These are phyloP conservation scores for Xyrauchen texanus DNA, from an alignment of 2,113 vertebrate species.

Conservation along the genomic window DNA sequence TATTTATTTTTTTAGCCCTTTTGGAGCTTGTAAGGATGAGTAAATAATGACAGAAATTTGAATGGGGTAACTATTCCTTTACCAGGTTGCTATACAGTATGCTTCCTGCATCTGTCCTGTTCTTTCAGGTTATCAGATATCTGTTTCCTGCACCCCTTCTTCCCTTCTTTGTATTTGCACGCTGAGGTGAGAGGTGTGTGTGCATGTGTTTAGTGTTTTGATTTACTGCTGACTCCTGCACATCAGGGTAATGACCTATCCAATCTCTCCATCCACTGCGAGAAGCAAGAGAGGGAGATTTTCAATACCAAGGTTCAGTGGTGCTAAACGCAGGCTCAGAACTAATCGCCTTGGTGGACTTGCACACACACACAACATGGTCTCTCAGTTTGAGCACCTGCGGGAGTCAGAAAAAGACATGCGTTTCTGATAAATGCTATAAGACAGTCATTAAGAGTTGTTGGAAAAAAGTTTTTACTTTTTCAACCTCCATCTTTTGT, in stretches of 20 bases:
- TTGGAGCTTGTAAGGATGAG: not conserved
- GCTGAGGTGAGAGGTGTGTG: slow-evolving; percentile 5
- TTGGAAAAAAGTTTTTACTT: too few species aligned
- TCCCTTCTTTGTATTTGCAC: slow-evolving; percentile 10
- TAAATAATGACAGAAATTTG: too few species aligned
- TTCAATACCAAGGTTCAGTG: slow-evolving; percentile 31
- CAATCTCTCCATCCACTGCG: slow-evolving; percentile 13
- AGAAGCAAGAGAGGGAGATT: not conserved
- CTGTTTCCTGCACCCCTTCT: slow-evolving; percentile 28
- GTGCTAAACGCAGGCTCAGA: slow-evolving; percentile 10
- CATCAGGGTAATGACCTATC: slow-evolving; percentile 28
- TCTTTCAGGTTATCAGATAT: slow-evolving; percentile 22
- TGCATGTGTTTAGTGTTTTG: slow-evolving; percentile 31
- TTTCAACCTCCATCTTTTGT: too few species aligned
- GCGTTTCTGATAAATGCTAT: not conserved
- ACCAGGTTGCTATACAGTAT: not conserved
- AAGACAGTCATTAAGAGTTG: not conserved
- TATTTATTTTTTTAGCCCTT: not conserved
- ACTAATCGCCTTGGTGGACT: too few species aligned
- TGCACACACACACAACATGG: not conserved
- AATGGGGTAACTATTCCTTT: too few species aligned
- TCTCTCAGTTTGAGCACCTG: not conserved
- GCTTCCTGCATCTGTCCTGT: slow-evolving; percentile 4
- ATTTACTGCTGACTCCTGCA: slow-evolving; percentile 15
- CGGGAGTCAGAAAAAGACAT: not conserved